A percentile compares a stretch with the other conserved stretches of the same genome.
Evolutionary conservation across 2,113 vertebrate species (phyloP).

Genomic region (Pelmatolapia mariae): DNA sequence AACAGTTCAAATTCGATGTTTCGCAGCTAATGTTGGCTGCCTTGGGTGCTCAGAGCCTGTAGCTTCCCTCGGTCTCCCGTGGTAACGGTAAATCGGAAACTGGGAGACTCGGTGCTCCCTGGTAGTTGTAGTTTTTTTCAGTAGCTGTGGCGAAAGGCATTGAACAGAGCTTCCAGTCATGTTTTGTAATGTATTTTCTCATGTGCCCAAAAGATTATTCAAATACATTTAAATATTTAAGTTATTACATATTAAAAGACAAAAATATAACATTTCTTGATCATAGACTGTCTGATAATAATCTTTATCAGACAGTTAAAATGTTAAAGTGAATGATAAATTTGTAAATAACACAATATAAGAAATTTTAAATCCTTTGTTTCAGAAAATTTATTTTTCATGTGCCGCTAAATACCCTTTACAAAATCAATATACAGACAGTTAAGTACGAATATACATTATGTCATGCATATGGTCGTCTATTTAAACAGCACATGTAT

Average conservation of each 20-base stretch:
- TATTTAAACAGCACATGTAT: background rate
- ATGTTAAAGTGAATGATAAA: background rate
- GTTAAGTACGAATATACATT: background rate
- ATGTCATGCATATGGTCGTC: background rate
- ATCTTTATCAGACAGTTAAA: background rate
- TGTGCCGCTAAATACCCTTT: background rate
- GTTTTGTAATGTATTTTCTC: background rate
- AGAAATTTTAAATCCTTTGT: background rate
- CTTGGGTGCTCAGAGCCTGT: background rate
- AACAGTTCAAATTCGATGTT: background rate
- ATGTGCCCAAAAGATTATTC: background rate
- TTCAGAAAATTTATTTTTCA: conserved; percentile 23
- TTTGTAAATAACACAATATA: background rate
- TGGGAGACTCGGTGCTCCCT: background rate
- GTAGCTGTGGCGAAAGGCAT: background rate
- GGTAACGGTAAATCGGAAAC: conserved; percentile 69
- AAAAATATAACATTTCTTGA: background rate
- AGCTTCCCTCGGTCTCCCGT: conserved; percentile 63
- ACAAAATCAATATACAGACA: conserved; percentile 1
- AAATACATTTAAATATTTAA: background rate
- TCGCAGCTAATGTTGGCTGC: background rate
- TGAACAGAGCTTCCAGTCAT: background rate
- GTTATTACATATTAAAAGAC: background rate
- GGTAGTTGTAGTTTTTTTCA: conserved; percentile 55
- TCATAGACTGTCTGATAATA: background rate